Evolutionary conservation across 2,113 vertebrate species (phyloP), one percentile per base, ranked within the genome.

Genomic region (Pollimyrus isidori): DNA sequence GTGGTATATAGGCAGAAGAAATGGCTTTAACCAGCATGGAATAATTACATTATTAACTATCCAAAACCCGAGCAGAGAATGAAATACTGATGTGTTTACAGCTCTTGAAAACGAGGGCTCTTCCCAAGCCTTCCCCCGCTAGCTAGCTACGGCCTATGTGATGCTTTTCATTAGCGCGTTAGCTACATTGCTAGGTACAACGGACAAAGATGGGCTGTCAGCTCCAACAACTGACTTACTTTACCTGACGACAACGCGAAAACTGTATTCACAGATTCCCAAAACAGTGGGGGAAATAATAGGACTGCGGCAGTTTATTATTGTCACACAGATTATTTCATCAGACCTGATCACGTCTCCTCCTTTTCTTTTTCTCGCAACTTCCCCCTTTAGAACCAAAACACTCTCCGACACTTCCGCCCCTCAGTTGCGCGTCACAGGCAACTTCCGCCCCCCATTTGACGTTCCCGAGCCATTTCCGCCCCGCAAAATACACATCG

Each of bases 301-400:
- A 87, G 88, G 53, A 89, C 84, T 58, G 88, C 87, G 88, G 65
- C 83, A 90, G 83, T 90, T 85, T 89, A 56, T 89, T 69, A 89
- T 84, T 83, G 85, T 91, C 89, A 49, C 89, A 91, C 90, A 91
- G 92, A 91, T 89, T 90, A 93, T 94, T 93, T 94, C 93, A 93
- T 93, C 93, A 94, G 93, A 90, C 92, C 94, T 91, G 94, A 91
- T 94, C 94, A 94, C 94, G 94, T 95, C 94, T 93, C 94, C 94
- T 95, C 93, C 95, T 95, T 94, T 94, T 93, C 94, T 95, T 94
- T 92, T 94, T 95, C 93, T 95, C 93, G 93, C 94, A 94, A 95
- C 95, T 96, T 96, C 95, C 95, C 89, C 90, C 93, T 93, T 95
- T 91, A 93, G 94, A 96, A 96, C 94, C 96, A 96, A 96, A 96